Evolutionary conservation across 2,113 vertebrate genomes (phyloP).

Genomic region (Eleginops maclovinus): DNA sequence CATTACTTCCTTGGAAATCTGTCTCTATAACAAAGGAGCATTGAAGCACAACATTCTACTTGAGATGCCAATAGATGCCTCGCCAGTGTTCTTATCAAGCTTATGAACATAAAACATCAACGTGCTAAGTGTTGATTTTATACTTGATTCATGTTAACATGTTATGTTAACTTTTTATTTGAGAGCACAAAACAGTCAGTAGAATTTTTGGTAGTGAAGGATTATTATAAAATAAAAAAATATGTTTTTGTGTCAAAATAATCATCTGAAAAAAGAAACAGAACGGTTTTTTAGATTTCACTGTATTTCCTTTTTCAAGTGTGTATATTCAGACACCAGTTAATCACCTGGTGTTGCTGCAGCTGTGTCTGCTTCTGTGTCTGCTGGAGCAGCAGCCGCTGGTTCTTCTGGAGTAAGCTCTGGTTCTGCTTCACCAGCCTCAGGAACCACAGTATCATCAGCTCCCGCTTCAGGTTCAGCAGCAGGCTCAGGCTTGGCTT

Average conservation of each 20-base stretch:
- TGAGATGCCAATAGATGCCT: too few species aligned
- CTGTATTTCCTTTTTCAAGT: background rate
- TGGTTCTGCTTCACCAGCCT: background rate
- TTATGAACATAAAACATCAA: too few species aligned
- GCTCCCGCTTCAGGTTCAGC: background rate
- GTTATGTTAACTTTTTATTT: too few species aligned
- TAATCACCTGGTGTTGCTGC: conserved; percentile 28
- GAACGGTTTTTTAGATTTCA: background rate
- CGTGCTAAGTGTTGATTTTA: too few species aligned
- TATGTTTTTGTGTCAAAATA: background rate
- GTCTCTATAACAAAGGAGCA: too few species aligned
- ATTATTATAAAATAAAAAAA: background rate
- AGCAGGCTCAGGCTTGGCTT: background rate
- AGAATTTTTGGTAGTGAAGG: background rate
- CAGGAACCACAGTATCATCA: background rate
- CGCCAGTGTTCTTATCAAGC: too few species aligned
- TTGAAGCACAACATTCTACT: too few species aligned
- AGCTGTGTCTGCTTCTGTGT: background rate
- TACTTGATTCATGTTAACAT: too few species aligned
- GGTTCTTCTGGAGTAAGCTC: too few species aligned
- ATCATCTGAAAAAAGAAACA: background rate
- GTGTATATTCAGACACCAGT: background rate
- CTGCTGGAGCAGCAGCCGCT: background rate
- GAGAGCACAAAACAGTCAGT: background rate
- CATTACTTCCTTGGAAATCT: too few species aligned